Evolutionary conservation across 2,113 vertebrate species (phyloP).

Genomic region (Megaceryle torquata): DNA sequence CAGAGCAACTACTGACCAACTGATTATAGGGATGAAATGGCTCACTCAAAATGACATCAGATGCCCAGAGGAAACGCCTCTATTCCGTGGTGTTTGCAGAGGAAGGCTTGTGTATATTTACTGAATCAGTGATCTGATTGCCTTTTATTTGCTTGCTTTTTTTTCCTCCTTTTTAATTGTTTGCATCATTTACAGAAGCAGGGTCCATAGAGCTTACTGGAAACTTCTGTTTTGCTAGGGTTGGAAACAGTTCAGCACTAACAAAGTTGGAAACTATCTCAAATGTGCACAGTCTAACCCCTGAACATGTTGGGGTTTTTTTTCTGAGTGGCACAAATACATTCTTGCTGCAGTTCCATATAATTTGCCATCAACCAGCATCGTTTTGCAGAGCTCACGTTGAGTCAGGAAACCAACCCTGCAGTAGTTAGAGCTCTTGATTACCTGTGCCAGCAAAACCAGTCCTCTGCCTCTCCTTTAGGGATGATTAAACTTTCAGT

Average conservation of each 20-base stretch:
- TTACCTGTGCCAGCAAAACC: not conserved
- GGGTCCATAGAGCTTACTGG: not conserved
- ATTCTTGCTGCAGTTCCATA: not conserved
- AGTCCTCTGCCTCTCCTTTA: not conserved
- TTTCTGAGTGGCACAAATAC: not conserved
- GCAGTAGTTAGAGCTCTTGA: not conserved
- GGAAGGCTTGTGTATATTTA: not conserved
- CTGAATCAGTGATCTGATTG: not conserved
- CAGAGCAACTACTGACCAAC: not conserved
- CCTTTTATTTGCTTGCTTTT: not conserved
- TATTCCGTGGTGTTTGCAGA: not conserved
- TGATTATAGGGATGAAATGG: not conserved
- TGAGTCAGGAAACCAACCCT: not conserved
- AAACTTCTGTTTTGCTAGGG: not conserved
- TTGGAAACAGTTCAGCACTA: not conserved
- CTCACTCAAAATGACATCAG: not conserved
- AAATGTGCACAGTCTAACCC: not conserved
- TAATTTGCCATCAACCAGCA: not conserved
- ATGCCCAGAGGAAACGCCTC: not conserved
- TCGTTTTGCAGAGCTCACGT: fast-evolving
- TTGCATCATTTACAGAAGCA: not conserved
- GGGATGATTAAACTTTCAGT: not conserved
- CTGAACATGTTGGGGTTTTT: not conserved
- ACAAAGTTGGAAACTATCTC: constrained; percentile 4
- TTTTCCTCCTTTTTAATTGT: not conserved